Base-by-base conservation (phyloP, 2,888 invertebrate genomes). In the Suillia variegata region DNA sequence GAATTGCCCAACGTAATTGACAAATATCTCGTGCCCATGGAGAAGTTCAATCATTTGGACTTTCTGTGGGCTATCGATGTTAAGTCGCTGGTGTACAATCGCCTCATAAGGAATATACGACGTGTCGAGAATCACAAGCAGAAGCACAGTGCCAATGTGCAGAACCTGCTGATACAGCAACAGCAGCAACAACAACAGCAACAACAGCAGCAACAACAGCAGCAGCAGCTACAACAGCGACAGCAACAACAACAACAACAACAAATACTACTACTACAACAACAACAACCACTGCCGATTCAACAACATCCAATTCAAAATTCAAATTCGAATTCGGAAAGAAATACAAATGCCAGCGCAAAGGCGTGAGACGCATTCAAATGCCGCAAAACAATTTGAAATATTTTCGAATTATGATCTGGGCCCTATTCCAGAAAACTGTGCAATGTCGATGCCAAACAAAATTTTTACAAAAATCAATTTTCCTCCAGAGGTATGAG, bases 41-140 rank as follows among this genome's bases (percentile, higher is more conserved):
- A 84, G 33, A 75, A 80, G 56, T 87, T 85, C 70, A 85, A 85
- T 65, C 87, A 87, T 67, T 71, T 86, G 55, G 87, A 87, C 67
- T 87, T 85, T 66, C 66, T 86, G 26, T 86, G 85, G 85, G 86
- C 84, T 8, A 84, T 81, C 42, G 83, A 86, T 67, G 84, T 81
- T 0, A 80, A 83, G 64, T 76, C 74, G 1, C 68, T 85, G 50
- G 73, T 87, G 13, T 86, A 86, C 66, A 76, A 84, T 65, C 76
- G 80, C 2, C 64, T 80, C 26, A 75, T 81, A 56, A 67, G 78
- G 2, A 80, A 80, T 52, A 77, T 81, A 26, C 66, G 80, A 49
- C 75, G 80, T 52, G 79, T 80, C 20, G 80, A 80, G 71, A 80
- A 76, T 61, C 79, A 78, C 50, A 70, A 75, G 61, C 66, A 70